A percentile compares a stretch with the other conserved stretches of the same genome.
Evolutionary conservation across 1,140 invertebrate genomes (phyloP).

Genomic region (Drosophila albomicans): DNA sequence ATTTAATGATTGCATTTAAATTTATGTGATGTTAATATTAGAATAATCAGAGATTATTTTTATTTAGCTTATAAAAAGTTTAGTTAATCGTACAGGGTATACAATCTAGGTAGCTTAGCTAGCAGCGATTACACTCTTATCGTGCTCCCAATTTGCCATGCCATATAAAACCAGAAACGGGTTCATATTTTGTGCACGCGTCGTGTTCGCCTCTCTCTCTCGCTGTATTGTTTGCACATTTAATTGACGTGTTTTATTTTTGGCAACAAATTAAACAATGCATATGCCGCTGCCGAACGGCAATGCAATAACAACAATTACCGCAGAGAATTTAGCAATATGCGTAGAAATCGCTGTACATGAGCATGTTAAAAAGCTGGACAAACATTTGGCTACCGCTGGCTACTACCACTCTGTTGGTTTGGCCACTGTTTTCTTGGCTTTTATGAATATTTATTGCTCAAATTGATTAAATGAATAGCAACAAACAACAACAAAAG

Average conservation of each 20-base stretch:
- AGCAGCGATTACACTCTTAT: conserved; percentile 4
- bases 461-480: conserved; percentile 60
- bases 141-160: conserved; percentile 42
- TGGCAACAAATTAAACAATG: conserved; percentile 57
- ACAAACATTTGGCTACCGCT: conserved; percentile 56
- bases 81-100: conserved; percentile 25
- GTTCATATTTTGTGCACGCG: conserved; percentile 43
- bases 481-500: conserved; percentile 60
- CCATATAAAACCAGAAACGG: conserved; percentile 42
- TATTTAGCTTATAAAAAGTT: neutral
- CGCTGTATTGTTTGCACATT: conserved; percentile 60
- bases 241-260: conserved; percentile 74
- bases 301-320: conserved; percentile 34
- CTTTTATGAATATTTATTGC: conserved; percentile 72
- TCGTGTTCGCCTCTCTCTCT: conserved; percentile 23
- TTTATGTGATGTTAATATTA: too few relatives aligned
- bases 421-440: conserved; percentile 53
- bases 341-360: conserved; percentile 50
- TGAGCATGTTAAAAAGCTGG: conserved; percentile 61
- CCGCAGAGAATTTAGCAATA: conserved; percentile 53
- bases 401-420: neutral
- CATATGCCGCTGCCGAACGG: conserved; percentile 35
- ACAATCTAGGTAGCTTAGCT: too few relatives aligned
- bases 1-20: neutral
- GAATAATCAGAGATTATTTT: neutral